Evolutionary conservation across 2,888 invertebrate species (phyloP).

Genomic region (Pyrgus malvae): DNA sequence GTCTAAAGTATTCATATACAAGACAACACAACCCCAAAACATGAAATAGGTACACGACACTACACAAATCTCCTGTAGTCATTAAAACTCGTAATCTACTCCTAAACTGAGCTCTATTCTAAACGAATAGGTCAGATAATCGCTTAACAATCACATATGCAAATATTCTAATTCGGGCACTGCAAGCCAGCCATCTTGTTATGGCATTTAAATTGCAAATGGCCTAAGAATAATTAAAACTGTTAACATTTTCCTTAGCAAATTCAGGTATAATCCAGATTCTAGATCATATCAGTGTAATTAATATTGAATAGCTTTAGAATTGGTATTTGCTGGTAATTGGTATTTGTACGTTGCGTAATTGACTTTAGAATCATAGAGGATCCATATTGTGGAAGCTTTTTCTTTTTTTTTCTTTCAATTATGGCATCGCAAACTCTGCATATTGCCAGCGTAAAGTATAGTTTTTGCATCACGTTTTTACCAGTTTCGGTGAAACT

Average conservation of each 20-base stretch:
- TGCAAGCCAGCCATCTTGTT: conserved; percentile 26
- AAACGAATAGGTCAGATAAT: not conserved
- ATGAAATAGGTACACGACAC: not conserved
- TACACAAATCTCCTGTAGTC: not conserved
- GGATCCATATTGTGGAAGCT: no score
- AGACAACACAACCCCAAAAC: not conserved
- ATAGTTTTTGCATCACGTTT: no score
- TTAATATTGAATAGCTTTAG: conserved; percentile 2
- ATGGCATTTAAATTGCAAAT: conserved; percentile 27
- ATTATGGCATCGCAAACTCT: no score
- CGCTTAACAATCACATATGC: conserved; percentile 4
- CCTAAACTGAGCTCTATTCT: not conserved
- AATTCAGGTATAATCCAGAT: not conserved
- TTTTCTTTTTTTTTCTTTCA: no score
- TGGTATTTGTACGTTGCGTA: no score
- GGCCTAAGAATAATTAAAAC: conserved; percentile 20
- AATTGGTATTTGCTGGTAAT: no score
- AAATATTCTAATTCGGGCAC: conserved; percentile 9
- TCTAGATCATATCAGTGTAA: not conserved
- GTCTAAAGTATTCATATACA: conserved; percentile 5
- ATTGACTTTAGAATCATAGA: no score
- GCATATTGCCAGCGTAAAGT: no score
- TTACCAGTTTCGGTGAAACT: no score
- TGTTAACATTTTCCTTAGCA: conserved; percentile 3
- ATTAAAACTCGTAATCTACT: not conserved